Percentiles rank a stretch among this genome's conserved stretches.
phyloP scores from a whole-genome alignment of 2,888 invertebrate genomes.

The Lycophotia porphyrea region DNA sequence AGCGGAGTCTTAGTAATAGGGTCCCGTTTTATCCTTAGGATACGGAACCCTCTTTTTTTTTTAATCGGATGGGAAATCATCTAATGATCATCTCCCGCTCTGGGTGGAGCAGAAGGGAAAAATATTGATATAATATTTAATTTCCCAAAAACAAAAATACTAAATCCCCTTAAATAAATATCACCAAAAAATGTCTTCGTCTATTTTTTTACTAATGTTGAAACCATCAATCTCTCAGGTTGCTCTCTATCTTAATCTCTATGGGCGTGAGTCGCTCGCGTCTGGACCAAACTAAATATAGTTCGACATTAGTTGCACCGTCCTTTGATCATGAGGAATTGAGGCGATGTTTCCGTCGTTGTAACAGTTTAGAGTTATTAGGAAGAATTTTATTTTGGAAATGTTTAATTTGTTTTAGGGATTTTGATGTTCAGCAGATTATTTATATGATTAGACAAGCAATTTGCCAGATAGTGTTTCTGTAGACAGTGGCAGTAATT shows the following conservation, averaged over 20 bases:
- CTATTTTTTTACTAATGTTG: background rate
- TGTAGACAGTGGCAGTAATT: too few species aligned
- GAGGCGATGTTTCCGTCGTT: slow-evolving; percentile 19
- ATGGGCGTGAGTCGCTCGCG: slow-evolving; percentile 34
- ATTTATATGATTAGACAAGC: background rate
- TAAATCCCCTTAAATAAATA: slow-evolving; percentile 14
- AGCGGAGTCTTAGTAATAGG: too few species aligned
- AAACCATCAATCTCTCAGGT: slow-evolving; percentile 35
- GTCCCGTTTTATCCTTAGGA: too few species aligned
- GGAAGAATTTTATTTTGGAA: background rate
- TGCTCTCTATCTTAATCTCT: slow-evolving; percentile 28
- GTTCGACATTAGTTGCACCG: slow-evolving; percentile 26
- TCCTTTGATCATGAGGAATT: slow-evolving; percentile 55
- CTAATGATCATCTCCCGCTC: too few species aligned
- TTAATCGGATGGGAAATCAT: too few species aligned
- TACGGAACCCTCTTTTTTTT: too few species aligned
- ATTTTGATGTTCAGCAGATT: background rate
- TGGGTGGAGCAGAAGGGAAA: too few species aligned
- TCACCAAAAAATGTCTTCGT: slow-evolving; percentile 18
- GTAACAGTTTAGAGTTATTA: slow-evolving; percentile 12
- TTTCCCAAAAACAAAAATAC: background rate
- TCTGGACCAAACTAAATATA: slow-evolving; percentile 58
- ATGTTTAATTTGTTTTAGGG: slow-evolving; percentile 16
- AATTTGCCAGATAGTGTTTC: too few species aligned
- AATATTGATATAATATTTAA: background rate